Percentiles rank a stretch among this genome's conserved stretches.
phyloP scores from a whole-genome alignment of 2,888 invertebrate species.

The Sinelater perroti region DNA sequence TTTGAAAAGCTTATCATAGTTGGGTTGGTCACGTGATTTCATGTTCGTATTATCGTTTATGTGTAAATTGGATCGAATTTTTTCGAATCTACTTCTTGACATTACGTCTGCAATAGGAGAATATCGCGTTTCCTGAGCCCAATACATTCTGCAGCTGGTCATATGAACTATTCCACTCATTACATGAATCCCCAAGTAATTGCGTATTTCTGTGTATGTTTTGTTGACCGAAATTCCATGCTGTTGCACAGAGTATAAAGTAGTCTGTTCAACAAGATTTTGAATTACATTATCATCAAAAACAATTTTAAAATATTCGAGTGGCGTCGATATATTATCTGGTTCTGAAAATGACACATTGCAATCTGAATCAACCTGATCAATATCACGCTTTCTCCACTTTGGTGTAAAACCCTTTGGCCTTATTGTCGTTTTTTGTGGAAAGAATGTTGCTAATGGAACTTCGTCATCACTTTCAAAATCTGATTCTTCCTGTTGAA shows the following conservation, averaged over 20 bases:
- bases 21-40: constrained; percentile 11
- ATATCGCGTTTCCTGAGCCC: constrained; percentile 42
- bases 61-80: constrained; percentile 28
- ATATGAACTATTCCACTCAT: constrained; percentile 40
- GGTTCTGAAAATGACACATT: constrained; percentile 20
- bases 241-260: constrained; percentile 42
- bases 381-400: constrained; percentile 1
- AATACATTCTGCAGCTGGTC: constrained; percentile 44
- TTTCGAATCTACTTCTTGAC: constrained; percentile 44
- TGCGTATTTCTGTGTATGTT: constrained; percentile 39
- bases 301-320: constrained; percentile 16
- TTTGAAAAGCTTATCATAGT: constrained; percentile 44
- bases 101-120: constrained; percentile 37
- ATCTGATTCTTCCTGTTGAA: too few relatives aligned
- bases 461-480: too few relatives aligned
- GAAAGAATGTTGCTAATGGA: too few relatives aligned
- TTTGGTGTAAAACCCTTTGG: too few relatives aligned
- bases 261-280: constrained; percentile 40
- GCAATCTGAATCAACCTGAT: background rate
- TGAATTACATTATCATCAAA: constrained; percentile 10
- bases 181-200: constrained; percentile 43
- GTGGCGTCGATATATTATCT: background rate
- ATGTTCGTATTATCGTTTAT: constrained; percentile 37
- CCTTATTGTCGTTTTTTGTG: too few relatives aligned
- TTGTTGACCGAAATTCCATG: constrained; percentile 37